Base-by-base conservation (phyloP, 2,888 invertebrate genomes). In the Thecocarcelia acutangulata region DNA sequence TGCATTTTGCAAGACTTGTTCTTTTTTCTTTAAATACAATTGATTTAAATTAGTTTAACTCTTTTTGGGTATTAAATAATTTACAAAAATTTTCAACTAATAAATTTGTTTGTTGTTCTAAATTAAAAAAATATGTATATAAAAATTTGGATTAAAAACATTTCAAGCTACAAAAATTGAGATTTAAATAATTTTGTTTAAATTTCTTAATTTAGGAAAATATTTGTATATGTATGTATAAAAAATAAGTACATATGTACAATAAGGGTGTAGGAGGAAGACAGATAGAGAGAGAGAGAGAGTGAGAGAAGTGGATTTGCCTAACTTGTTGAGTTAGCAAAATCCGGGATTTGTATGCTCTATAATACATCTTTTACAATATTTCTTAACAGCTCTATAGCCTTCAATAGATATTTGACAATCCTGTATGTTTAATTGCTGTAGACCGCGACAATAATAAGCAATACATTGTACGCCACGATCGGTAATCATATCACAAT, bases 261-360 rank as follows among this genome's bases (percentile, higher is more conserved):
- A 73, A 33, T 44, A 42, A 72, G 15, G 13, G 59, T 42, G 11
- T 15, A 11, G n/a, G 44, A 52, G 44, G 63, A 63, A 33, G 4
- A n/a, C n/a, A 28, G 40, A 17, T 40, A n/a, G 28, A 19, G 15
- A 33, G 4, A n/a, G 12, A 28, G 40, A 17, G 40, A n/a, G 28
- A 19, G 15, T 15, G 46, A 17, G 15, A 17, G 54, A 24, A 24
- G 24, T 5, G 24, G 24, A 24, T 24, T 24, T 24, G 33, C 3
- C 42, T 46, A 3, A 42, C 4, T 21, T 42, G 85, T 95, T 75
- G 12, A 12, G 24, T 66, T 61, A 82, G 91, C 95, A 97, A 90
- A 98, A 97, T 33, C 97, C 97, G 83, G 97, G 97, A 91, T 98
- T 97, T 2, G 97, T 97, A 89, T 98, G 97, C 89, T 98, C 97